Evolutionary conservation across 2,113 vertebrate species (phyloP).

Genomic region (Orthonyx spaldingii): DNA sequence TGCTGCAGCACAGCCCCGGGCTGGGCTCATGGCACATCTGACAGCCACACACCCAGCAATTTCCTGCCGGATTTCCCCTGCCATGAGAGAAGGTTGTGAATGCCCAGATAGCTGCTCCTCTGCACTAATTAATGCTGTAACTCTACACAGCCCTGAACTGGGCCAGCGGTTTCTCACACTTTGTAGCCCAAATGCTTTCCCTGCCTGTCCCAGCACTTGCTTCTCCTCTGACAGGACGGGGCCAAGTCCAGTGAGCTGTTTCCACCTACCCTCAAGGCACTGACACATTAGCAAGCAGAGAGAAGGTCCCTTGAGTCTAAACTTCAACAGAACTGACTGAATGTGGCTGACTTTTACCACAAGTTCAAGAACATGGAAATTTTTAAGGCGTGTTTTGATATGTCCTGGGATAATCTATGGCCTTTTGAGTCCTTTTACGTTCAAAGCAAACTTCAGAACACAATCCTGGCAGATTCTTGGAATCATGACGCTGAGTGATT

Average conservation of each 20-base stretch:
- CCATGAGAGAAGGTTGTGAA: background rate
- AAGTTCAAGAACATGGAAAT: slow-evolving; percentile 38
- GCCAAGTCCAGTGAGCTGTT: background rate
- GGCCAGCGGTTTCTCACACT: fast-evolving
- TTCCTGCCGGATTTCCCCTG: slow-evolving; percentile 11
- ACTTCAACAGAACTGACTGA: background rate
- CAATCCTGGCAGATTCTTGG: slow-evolving; percentile 46
- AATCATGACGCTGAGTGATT: slow-evolving; percentile 36
- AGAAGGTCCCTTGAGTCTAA: background rate
- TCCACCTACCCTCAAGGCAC: background rate
- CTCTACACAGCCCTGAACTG: background rate
- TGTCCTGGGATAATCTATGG: slow-evolving; percentile 53
- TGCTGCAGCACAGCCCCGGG: background rate
- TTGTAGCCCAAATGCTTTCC: background rate
- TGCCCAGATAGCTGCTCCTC: background rate
- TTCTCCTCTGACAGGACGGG: background rate
- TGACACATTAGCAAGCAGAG: background rate
- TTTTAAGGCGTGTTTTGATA: slow-evolving; percentile 45
- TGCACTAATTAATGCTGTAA: background rate
- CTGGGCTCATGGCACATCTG: background rate
- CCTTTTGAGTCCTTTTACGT: slow-evolving; percentile 28
- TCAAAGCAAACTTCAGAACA: slow-evolving; percentile 52
- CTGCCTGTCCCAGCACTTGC: background rate
- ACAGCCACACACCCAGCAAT: background rate
- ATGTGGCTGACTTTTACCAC: background rate